phyloP scores from a whole-genome alignment of 2,888 invertebrate species.

The Notodonta ziczac region DNA sequence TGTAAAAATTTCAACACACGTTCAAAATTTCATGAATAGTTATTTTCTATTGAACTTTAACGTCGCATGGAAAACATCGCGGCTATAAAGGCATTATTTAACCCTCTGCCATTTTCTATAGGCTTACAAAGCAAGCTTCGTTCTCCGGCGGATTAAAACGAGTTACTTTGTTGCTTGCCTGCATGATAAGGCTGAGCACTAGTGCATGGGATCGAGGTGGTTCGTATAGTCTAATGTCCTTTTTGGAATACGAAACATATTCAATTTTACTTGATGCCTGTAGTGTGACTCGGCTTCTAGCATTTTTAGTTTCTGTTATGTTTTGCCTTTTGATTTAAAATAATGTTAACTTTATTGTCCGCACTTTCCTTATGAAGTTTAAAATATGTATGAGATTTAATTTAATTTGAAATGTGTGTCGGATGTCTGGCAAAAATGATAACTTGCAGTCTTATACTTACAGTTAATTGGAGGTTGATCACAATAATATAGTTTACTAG shows the following conservation, averaged over 20 bases:
- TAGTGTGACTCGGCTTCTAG: not conserved
- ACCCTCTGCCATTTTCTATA: constrained; percentile 50
- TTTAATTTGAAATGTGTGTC: too few relatives aligned
- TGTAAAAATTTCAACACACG: not conserved
- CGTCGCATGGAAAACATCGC: constrained; percentile 15
- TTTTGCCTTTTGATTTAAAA: too few relatives aligned
- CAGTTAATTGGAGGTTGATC: too few relatives aligned
- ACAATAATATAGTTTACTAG: too few relatives aligned
- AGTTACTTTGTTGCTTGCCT: constrained; percentile 65
- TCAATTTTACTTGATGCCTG: not conserved
- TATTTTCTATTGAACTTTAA: not conserved
- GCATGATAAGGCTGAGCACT: constrained; percentile 35
- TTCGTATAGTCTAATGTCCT: not conserved
- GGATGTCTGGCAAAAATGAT: too few relatives aligned
- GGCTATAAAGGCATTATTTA: constrained; percentile 57
- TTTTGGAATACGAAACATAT: not conserved
- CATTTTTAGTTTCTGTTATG: too few relatives aligned
- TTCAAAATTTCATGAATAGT: not conserved
- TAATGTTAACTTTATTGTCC: too few relatives aligned
- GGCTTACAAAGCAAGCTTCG: constrained; percentile 59
- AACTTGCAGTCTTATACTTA: too few relatives aligned
- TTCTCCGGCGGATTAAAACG: constrained; percentile 69
- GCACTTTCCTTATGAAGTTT: too few relatives aligned
- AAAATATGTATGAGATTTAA: too few relatives aligned
- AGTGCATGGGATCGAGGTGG: not conserved